Conservation (phyloP, 1,140 invertebrate species). For the Akabosia matsudoensis region DNA sequence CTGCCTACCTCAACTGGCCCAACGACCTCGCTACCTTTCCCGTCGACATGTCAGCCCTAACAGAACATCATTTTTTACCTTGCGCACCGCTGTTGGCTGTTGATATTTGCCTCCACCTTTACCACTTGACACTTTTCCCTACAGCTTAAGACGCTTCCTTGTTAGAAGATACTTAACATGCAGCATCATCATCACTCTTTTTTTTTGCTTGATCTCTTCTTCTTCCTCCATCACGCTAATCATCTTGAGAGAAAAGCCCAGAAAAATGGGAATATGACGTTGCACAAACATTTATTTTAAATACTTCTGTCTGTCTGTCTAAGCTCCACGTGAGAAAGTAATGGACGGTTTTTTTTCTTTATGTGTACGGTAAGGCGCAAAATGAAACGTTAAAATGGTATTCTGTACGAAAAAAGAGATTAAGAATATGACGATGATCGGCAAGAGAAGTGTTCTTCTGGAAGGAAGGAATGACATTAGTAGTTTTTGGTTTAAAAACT, state of each 20-base stretch:
- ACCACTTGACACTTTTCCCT: slow-evolving; percentile 14
- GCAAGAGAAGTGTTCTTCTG: background rate
- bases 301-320: background rate
- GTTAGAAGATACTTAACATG: slow-evolving; percentile 8
- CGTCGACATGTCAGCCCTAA: background rate
- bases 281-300: background rate
- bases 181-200: background rate
- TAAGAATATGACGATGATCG: background rate
- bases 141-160: slow-evolving; percentile 14
- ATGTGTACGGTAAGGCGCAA: background rate
- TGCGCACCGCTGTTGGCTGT: too few relatives aligned
- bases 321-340: slow-evolving; percentile 21
- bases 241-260: background rate
- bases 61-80: too few relatives aligned
- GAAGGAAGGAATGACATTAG: slow-evolving; percentile 12
- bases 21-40: background rate
- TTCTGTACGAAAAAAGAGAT: background rate
- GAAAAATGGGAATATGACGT: background rate
- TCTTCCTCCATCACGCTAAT: slow-evolving; percentile 12
- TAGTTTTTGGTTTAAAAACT: background rate
- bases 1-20: background rate
- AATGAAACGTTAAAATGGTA: background rate
- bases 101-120: background rate
- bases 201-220: slow-evolving; percentile 16
- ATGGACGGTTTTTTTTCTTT: slow-evolving; percentile 14